Percentiles rank a stretch among this genome's conserved stretches.
phyloP scores from a whole-genome alignment of 2,113 vertebrate species.

The Crotalus helleri region DNA sequence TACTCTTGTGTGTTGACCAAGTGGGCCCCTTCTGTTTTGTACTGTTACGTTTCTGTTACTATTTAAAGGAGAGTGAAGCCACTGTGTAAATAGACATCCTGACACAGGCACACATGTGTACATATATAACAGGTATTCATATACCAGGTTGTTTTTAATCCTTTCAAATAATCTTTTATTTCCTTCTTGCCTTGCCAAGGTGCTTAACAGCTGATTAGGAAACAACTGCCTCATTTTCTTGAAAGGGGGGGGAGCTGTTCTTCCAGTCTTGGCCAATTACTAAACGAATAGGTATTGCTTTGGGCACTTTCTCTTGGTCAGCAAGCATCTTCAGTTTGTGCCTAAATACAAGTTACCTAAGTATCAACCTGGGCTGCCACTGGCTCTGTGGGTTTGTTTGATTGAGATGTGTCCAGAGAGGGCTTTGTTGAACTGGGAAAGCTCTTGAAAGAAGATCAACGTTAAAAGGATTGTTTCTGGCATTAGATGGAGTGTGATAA shows the following conservation, averaged over 20 bases:
- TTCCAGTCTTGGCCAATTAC: slow-evolving; percentile 14
- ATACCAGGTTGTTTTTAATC: background rate
- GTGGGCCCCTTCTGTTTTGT: slow-evolving; percentile 51
- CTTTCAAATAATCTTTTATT: background rate
- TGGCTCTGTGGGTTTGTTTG: background rate
- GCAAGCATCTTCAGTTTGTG: slow-evolving; percentile 52
- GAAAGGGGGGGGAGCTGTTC: slow-evolving; percentile 35
- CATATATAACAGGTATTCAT: background rate
- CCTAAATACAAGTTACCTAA: slow-evolving; percentile 31
- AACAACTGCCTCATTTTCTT: slow-evolving; percentile 33
- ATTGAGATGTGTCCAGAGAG: background rate
- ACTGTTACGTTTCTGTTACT: slow-evolving; percentile 65
- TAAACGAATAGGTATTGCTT: slow-evolving; percentile 30
- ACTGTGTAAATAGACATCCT: slow-evolving; percentile 35
- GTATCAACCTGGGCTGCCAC: slow-evolving; percentile 7
- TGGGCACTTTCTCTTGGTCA: slow-evolving; percentile 19
- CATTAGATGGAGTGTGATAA: background rate
- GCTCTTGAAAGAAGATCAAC: background rate
- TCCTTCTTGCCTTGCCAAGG: background rate
- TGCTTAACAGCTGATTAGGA: slow-evolving; percentile 28
- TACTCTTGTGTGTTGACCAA: slow-evolving; percentile 50
- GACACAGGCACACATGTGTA: slow-evolving; percentile 19
- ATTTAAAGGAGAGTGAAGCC: slow-evolving; percentile 70
- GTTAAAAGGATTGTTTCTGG: background rate
- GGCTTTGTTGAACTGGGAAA: background rate